Conservation (phyloP, 2,113 vertebrate species). For the Misgurnus mizolepis region DNA sequence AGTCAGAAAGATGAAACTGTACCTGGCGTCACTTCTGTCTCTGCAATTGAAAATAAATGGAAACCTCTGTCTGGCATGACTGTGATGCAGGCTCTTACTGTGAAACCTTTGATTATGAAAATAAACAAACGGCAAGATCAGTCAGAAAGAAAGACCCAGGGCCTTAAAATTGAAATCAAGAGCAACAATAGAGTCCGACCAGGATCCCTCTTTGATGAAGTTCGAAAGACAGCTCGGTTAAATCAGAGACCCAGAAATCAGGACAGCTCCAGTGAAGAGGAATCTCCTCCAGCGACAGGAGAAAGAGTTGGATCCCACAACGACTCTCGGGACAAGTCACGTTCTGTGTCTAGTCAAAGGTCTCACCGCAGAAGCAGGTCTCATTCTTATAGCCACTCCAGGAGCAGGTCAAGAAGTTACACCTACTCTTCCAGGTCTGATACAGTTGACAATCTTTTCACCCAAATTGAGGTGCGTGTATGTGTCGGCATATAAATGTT, state of each 20-base stretch:
- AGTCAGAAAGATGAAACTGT: constrained; percentile 56
- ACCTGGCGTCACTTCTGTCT: constrained; percentile 54
- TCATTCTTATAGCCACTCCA: constrained; percentile 83
- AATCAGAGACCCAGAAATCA: constrained; percentile 92
- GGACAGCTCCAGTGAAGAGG: constrained; percentile 93
- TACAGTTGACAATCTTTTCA: not conserved
- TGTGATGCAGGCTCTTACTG: constrained; percentile 59
- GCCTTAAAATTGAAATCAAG: constrained; percentile 94
- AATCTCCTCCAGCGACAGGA: constrained; percentile 73
- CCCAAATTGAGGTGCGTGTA: not conserved
- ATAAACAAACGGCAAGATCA: constrained; percentile 55
- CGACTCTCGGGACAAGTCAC: constrained; percentile 81
- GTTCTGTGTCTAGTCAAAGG: constrained; percentile 82
- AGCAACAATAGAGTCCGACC: constrained; percentile 90
- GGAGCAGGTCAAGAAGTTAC: constrained; percentile 84
- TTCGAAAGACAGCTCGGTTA: constrained; percentile 91
- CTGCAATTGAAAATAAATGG: constrained; percentile 83
- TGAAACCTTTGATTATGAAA: constrained; percentile 58
- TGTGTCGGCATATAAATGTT: not conserved
- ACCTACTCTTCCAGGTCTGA: constrained; percentile 87
- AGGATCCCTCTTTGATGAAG: constrained; percentile 95
- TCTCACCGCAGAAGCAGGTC: constrained; percentile 78
- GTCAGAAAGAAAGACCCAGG: constrained; percentile 72
- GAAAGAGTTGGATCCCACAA: constrained; percentile 75
- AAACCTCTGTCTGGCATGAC: constrained; percentile 86